A percentile compares a stretch with the other conserved stretches of the same genome.
phyloP scores from a whole-genome alignment of 1,140 invertebrate species.

The Aphis gossypii region DNA sequence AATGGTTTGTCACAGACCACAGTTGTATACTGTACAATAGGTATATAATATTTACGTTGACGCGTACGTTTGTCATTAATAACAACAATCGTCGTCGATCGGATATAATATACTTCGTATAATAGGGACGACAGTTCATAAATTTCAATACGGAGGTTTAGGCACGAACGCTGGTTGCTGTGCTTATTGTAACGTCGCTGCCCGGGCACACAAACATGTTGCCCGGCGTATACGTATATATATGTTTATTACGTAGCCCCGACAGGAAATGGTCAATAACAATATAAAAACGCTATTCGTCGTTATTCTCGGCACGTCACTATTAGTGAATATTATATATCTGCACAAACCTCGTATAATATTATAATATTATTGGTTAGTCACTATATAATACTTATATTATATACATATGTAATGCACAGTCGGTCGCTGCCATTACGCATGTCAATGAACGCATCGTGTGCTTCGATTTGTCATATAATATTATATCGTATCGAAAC shows the following conservation, averaged over 20 bases:
- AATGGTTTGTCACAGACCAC: too few species aligned
- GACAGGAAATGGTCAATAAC: conserved; percentile 47
- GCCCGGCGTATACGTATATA: not conserved
- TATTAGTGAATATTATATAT: conserved; percentile 32
- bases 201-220: not conserved
- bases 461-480: not conserved
- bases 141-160: not conserved
- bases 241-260: not conserved
- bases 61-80: not conserved
- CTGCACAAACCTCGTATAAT: not conserved
- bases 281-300: conserved; percentile 10
- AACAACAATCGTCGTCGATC: not conserved
- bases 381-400: not conserved
- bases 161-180: not conserved
- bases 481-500: too few species aligned
- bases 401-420: not conserved
- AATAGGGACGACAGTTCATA: not conserved
- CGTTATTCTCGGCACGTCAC: conserved; percentile 35
- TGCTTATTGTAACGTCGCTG: not conserved
- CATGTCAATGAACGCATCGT: not conserved
- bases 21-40: too few species aligned
- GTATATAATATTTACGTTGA: not conserved
- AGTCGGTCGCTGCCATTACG: not conserved
- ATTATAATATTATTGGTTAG: not conserved
- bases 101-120: not conserved